Evolutionary conservation across 2,797 vertebrate genomes (phyloP).

Genomic region (Buceros bicornis): DNA sequence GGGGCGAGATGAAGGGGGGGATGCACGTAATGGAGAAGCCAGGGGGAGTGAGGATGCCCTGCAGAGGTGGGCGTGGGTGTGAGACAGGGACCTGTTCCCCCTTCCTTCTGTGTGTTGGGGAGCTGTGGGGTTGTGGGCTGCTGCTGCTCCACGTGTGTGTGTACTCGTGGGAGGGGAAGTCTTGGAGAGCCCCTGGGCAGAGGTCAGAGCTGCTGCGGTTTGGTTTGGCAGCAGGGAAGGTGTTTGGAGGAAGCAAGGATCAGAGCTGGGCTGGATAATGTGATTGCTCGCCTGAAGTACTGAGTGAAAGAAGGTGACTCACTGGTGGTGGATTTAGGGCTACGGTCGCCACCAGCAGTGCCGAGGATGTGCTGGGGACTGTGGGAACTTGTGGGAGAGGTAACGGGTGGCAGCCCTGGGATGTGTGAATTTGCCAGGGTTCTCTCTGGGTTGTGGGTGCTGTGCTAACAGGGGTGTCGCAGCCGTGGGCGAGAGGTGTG

Average conservation of each 20-base stretch:
- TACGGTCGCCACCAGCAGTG: not conserved
- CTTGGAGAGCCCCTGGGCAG: not conserved
- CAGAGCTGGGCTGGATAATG: not conserved
- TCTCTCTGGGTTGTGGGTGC: not conserved
- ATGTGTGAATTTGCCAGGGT: accelerated
- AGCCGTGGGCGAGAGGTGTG: not conserved
- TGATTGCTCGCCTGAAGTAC: not conserved
- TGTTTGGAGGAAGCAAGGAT: accelerated
- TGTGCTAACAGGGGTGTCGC: not conserved
- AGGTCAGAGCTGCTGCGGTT: not conserved
- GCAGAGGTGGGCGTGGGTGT: not conserved
- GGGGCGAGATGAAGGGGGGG: accelerated
- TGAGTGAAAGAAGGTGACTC: not conserved
- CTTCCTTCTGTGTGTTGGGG: not conserved
- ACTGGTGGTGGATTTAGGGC: not conserved
- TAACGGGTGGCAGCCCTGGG: not conserved
- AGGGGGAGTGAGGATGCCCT: not conserved
- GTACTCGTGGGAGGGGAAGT: not conserved
- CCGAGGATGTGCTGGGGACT: not conserved
- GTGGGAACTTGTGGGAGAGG: accelerated
- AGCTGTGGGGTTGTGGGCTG: not conserved
- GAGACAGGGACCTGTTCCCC: not conserved
- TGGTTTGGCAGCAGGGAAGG: not conserved
- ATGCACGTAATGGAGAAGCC: not conserved
- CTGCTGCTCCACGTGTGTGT: not conserved